These are phyloP conservation scores for Campoletis sonorensis DNA, from an alignment of 1,140 invertebrate species.

Conservation along the genomic window DNA sequence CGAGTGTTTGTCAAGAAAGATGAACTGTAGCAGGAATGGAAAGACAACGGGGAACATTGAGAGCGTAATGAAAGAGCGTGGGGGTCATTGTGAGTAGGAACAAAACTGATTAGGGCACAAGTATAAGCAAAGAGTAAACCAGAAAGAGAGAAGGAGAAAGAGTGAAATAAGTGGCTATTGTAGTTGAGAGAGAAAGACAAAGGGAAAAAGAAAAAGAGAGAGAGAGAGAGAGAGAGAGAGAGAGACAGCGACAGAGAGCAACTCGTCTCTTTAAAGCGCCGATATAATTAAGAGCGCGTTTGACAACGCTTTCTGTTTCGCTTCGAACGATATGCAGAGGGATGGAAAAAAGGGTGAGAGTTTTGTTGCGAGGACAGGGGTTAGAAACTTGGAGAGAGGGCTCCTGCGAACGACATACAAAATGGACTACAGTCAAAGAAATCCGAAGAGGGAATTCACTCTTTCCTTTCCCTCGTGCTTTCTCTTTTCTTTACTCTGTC, in stretches of 20 bases:
- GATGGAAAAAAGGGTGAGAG: conserved; percentile 20
- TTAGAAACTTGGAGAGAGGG: conserved; percentile 3
- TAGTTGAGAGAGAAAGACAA: conserved; percentile 27
- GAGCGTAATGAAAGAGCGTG: conserved; percentile 34
- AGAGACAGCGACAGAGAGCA: neutral
- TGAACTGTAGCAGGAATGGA: conserved; percentile 12
- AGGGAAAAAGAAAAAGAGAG: neutral
- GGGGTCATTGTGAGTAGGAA: conserved; percentile 43
- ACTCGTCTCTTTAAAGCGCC: conserved; percentile 41
- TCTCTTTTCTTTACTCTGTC: neutral
- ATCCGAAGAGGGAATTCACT: conserved; percentile 14
- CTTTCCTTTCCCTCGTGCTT: neutral
- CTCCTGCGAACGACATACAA: conserved; percentile 21
- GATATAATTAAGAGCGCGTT: conserved; percentile 45
- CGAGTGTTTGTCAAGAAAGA: conserved; percentile 30
- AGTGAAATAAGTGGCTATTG: conserved; percentile 32
- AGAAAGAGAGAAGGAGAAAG: conserved; percentile 6
- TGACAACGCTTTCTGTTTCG: conserved; percentile 35
- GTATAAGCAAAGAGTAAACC: conserved; percentile 31
- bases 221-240: conserved; percentile 7
- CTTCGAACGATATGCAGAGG: conserved; percentile 14
- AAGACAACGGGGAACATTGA: conserved; percentile 9
- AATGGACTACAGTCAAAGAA: conserved; percentile 30
- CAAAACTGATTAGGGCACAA: conserved; percentile 49
- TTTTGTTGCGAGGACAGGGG: neutral